Percentiles rank a stretch among this genome's conserved stretches.
These are phyloP conservation scores for Ceratina australensis DNA, from an alignment of 1,140 invertebrate genomes.

Conservation along the genomic window DNA sequence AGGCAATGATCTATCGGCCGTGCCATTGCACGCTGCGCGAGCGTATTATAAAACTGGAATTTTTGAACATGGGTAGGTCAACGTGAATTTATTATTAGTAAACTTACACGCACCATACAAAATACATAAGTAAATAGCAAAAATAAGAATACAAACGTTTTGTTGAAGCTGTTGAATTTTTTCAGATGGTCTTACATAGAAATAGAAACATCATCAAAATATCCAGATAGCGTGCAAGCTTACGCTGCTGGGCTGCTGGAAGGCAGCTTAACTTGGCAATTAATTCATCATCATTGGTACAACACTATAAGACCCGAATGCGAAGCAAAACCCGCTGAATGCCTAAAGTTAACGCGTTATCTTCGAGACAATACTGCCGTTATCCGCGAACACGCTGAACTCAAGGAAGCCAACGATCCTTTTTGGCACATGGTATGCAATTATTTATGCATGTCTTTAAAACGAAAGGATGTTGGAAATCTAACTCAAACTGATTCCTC, in stretches of 20 bases:
- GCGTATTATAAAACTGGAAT: conserved; percentile 86
- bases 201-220: conserved; percentile 86
- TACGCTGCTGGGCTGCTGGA: conserved; percentile 94
- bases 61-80: conserved; percentile 83
- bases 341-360: conserved; percentile 84
- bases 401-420: conserved; percentile 80
- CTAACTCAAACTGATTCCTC: no score
- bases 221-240: conserved; percentile 89
- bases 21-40: conserved; percentile 83
- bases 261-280: conserved; percentile 88
- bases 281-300: conserved; percentile 90
- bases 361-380: conserved; percentile 83
- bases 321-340: conserved; percentile 84
- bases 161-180: not conserved
- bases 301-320: conserved; percentile 88
- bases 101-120: not conserved
- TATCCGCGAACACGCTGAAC: conserved; percentile 82
- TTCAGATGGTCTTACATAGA: conserved; percentile 89
- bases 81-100: not conserved
- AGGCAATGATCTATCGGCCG: conserved; percentile 83
- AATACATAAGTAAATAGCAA: not conserved
- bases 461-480: no score
- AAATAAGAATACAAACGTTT: not conserved
- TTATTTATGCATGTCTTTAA: no score
- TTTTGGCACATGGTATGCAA: conserved; percentile 89